A percentile compares a stretch with the other conserved stretches of the same genome.
phyloP scores from a whole-genome alignment of 2,888 invertebrate genomes.

The Argyresthia albistria region DNA sequence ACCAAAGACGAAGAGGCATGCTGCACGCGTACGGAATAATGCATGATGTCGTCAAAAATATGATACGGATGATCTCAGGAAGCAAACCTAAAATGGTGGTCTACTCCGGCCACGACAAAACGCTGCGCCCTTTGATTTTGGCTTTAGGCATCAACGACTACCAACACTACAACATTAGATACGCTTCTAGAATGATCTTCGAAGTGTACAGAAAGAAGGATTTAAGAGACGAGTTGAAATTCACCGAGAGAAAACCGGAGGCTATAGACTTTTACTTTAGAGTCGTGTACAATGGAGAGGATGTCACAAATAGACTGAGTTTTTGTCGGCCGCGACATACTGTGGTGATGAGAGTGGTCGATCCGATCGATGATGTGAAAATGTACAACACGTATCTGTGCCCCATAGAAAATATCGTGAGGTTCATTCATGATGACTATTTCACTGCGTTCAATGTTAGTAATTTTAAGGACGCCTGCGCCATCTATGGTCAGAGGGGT shows the following conservation, averaged over 20 bases:
- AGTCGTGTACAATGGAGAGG: constrained; percentile 87
- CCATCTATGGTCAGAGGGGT: constrained; percentile 42
- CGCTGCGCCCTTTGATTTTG: constrained; percentile 85
- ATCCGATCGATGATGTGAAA: constrained; percentile 44
- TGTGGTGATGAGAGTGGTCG: constrained; percentile 55
- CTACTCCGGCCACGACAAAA: constrained; percentile 94
- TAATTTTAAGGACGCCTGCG: constrained; percentile 90
- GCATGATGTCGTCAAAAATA: constrained; percentile 83
- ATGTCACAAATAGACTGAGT: constrained; percentile 84
- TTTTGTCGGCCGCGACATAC: constrained; percentile 81
- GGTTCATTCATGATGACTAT: constrained; percentile 91
- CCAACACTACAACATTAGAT: constrained; percentile 81
- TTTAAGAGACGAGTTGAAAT: constrained; percentile 63
- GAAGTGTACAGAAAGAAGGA: constrained; percentile 85
- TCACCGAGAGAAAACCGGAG: constrained; percentile 63
- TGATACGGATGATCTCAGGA: constrained; percentile 86
- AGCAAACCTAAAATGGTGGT: constrained; percentile 81
- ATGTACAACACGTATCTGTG: constrained; percentile 75
- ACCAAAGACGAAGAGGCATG: constrained; percentile 77
- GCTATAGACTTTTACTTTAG: constrained; percentile 86
- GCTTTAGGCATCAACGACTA: constrained; percentile 81
- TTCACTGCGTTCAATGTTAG: constrained; percentile 87
- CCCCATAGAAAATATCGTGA: constrained; percentile 88
- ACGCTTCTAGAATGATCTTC: constrained; percentile 89
- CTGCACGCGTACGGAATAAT: constrained; percentile 88